Evolutionary conservation across 1,140 invertebrate species (phyloP), one percentile per base, ranked within the genome.

Genomic region (Drosophila bocki): DNA sequence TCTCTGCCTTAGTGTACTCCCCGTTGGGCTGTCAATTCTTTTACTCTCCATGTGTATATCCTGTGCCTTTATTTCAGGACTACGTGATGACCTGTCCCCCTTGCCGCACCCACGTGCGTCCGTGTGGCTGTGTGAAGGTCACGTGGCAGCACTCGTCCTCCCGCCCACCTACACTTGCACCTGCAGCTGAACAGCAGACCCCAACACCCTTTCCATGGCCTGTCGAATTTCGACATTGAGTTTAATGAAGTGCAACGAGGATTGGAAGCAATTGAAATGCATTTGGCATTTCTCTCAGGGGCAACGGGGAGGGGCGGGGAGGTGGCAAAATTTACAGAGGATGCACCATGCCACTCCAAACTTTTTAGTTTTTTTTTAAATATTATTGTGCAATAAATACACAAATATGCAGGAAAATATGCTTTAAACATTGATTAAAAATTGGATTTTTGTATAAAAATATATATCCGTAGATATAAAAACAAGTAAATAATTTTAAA

Each of bases 231-330:
- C 63, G 84, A 72, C 81, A 75, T 72, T 62, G 84, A 80, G 80
- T 78, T 88, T 88, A 87, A 87, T 87, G 84, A 87, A 88, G 83
- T 87, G 84, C 83, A 83, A 87, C 84, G 80, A 80, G 69, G 67
- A 77, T 67, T 77, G 74, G 63, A 72, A 79, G 80, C 84, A 78
- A 87, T 88, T 88, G 84, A 87, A 87, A 88, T 83, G 80, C 80
- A 76, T 78, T 64, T 64, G 71, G 50, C 50, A 65, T 57, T 74
- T 75, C 22, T 13, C 35, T 26, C 37, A 26, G 37, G n/a, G 56
- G 12, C 7, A 22, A 3, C n/a, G 12, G 45, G 45, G 33, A 17
- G 45, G 35, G 53, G 7, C 2, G 32, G 11, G 9, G 2, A 29
- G 5, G 26, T 29, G 26, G 26, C 26, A 29, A 29, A 29, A 29